A percentile compares a stretch with the other conserved stretches of the same genome.
Conservation (phyloP, 2,113 vertebrate species). For the Gnathonemus longibarbis region DNA sequence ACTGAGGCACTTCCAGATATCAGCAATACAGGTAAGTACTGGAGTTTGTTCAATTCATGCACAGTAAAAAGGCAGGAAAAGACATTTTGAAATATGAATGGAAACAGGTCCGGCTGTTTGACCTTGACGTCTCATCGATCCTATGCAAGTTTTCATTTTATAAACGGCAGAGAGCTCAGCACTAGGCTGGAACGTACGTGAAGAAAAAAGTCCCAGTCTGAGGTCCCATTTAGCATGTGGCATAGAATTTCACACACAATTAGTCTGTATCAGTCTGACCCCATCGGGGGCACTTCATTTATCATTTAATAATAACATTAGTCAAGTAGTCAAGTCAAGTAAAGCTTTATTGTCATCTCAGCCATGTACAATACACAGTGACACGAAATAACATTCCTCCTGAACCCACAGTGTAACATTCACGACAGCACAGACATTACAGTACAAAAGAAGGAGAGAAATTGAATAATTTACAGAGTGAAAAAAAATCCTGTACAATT, state of each 20-base stretch:
- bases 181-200: not conserved
- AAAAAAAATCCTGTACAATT: not conserved
- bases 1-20: not conserved
- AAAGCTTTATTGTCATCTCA: not conserved
- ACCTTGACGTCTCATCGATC: not conserved
- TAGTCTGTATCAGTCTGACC: not conserved
- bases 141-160: not conserved
- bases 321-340: not conserved
- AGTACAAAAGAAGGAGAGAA: not conserved
- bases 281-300: not conserved
- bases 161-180: not conserved
- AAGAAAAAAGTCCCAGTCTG: not conserved
- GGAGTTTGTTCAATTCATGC: not conserved
- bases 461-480: not conserved
- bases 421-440: not conserved
- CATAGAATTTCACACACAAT: not conserved
- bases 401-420: not conserved
- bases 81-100: not conserved
- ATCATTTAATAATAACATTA: constrained; percentile 2
- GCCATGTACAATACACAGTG: not conserved
- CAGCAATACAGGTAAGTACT: not conserved
- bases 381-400: not conserved
- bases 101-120: not conserved
- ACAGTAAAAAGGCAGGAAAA: not conserved
- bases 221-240: not conserved